Evolutionary conservation across 2,888 invertebrate species (phyloP).

Genomic region (Heliconius ismenius): DNA sequence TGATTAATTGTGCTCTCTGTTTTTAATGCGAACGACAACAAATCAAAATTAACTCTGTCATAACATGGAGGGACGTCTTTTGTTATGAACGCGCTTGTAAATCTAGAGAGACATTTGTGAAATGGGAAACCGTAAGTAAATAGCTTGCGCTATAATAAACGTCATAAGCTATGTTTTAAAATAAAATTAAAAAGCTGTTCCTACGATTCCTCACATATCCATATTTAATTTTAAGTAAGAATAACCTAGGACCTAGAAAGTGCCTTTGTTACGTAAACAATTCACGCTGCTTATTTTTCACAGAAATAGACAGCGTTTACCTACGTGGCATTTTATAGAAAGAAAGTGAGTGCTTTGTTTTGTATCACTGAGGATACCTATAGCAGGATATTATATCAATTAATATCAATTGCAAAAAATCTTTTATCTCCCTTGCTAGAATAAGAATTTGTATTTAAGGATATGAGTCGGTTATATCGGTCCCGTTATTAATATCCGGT

Average conservation of each 20-base stretch:
- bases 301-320: background rate
- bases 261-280: too few relatives aligned
- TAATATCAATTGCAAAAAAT: too few relatives aligned
- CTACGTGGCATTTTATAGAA: background rate
- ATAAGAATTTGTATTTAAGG: constrained; percentile 30
- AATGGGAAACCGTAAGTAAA: constrained; percentile 6
- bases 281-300: too few relatives aligned
- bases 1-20: constrained; percentile 45
- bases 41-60: constrained; percentile 45
- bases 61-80: constrained; percentile 33
- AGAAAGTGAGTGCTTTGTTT: background rate
- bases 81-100: constrained; percentile 23
- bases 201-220: background rate
- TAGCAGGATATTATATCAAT: too few relatives aligned
- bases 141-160: background rate
- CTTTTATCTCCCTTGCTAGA: background rate
- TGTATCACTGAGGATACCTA: background rate
- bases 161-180: background rate
- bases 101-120: constrained; percentile 22
- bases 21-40: constrained; percentile 40
- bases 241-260: too few relatives aligned
- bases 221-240: too few relatives aligned
- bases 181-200: background rate
- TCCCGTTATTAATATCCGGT: constrained; percentile 31
- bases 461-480: constrained; percentile 36